These are phyloP conservation scores for Orientallactaga bullata DNA, from an alignment of 2,113 vertebrate genomes.

Conservation along the genomic window DNA sequence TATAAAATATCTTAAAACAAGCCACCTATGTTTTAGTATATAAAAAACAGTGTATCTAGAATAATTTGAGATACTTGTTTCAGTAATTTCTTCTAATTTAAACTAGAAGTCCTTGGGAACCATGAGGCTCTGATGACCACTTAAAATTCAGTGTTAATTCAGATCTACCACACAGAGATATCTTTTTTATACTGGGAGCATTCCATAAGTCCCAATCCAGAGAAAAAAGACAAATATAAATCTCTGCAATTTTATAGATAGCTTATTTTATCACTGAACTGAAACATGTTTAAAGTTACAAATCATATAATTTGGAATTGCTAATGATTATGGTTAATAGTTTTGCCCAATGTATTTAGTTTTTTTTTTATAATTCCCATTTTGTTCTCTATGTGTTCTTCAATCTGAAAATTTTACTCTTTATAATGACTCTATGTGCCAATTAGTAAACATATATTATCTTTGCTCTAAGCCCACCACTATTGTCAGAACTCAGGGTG, in stretches of 20 bases:
- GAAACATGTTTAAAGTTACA: slow-evolving; percentile 48
- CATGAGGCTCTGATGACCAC: background rate
- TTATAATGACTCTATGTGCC: too few relatives aligned
- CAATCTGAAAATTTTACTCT: too few relatives aligned
- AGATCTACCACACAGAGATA: background rate
- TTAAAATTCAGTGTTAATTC: slow-evolving; percentile 25
- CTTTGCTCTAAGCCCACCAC: too few relatives aligned
- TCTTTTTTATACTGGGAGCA: background rate
- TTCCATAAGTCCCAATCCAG: background rate
- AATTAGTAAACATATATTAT: too few relatives aligned
- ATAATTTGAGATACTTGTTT: background rate
- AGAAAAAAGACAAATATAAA: background rate
- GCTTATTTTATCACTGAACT: background rate
- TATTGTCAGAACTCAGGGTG: background rate
- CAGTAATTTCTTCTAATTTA: background rate
- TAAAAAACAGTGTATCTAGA: background rate
- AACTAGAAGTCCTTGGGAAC: background rate
- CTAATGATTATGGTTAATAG: background rate
- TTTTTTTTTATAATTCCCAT: too few relatives aligned
- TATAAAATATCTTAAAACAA: slow-evolving; percentile 54
- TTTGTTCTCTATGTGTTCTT: too few relatives aligned
- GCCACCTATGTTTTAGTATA: slow-evolving; percentile 6
- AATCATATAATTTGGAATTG: slow-evolving; percentile 35
- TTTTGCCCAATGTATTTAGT: too few relatives aligned
- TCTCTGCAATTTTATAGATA: background rate